phyloP scores from a whole-genome alignment of 2,113 vertebrate species.

The Cynocephalus volans region DNA sequence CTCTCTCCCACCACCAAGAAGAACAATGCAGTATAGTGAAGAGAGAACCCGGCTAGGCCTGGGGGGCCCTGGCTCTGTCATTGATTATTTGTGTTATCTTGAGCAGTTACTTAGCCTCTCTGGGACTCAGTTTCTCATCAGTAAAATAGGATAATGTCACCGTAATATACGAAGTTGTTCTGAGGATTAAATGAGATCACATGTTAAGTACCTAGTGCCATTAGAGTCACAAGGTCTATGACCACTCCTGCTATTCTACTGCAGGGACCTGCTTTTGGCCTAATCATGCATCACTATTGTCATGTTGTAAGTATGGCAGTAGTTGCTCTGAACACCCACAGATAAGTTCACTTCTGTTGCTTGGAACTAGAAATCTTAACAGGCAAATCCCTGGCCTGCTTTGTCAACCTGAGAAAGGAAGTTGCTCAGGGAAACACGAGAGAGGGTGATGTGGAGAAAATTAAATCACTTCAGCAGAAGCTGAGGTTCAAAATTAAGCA shows the following conservation, averaged over 20 bases:
- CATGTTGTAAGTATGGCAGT: not conserved
- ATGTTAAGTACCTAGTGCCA: not conserved
- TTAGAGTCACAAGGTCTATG: not conserved
- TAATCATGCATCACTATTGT: not conserved
- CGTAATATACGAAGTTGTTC: not conserved
- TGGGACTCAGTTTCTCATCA: not conserved
- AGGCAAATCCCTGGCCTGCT: slow-evolving; percentile 1
- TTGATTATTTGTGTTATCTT: not conserved
- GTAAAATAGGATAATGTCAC: not conserved
- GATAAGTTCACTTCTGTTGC: not conserved
- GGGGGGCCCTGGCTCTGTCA: not conserved
- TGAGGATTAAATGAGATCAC: not conserved
- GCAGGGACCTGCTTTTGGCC: not conserved
- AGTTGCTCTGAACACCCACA: not conserved
- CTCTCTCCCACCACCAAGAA: not conserved
- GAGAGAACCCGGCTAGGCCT: not conserved
- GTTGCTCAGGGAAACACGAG: not conserved
- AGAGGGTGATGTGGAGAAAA: not conserved
- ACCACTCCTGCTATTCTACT: too few relatives aligned
- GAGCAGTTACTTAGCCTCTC: not conserved
- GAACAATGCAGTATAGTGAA: not conserved
- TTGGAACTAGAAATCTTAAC: not conserved
- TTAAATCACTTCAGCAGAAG: not conserved
- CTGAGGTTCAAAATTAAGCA: not conserved
- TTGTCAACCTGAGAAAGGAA: not conserved